Conservation (phyloP, 1,140 invertebrate species). For the Polypedilum pembai region DNA sequence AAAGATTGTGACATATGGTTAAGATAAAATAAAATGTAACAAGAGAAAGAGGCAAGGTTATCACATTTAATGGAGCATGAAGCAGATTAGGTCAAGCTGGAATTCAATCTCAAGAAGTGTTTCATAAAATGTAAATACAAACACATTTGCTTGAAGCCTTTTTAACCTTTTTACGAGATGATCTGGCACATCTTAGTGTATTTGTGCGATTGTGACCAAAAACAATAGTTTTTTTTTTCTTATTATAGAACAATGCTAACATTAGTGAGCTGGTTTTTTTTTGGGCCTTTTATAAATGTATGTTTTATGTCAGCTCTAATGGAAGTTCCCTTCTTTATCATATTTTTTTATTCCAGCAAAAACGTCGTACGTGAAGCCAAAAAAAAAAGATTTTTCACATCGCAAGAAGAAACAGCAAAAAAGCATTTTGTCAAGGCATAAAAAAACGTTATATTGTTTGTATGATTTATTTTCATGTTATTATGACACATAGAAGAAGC, state of each 20-base stretch:
- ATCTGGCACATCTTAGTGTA: neutral
- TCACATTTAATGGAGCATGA: neutral
- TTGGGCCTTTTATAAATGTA: neutral
- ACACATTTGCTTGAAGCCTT: neutral
- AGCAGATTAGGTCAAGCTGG: constrained; percentile 3
- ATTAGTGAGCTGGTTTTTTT: neutral
- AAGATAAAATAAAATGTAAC: neutral
- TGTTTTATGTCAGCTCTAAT: neutral
- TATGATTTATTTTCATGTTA: constrained; percentile 19
- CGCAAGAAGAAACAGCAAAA: neutral
- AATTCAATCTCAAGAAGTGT: neutral
- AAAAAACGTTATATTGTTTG: constrained; percentile 18
- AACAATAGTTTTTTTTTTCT: neutral
- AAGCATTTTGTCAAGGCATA: neutral
- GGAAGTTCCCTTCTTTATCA: neutral
- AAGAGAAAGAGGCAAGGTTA: neutral
- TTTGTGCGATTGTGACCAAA: constrained; percentile 16
- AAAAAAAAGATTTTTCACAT: neutral
- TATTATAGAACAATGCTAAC: constrained; percentile 4
- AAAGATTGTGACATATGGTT: neutral
- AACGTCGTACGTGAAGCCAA: too few relatives aligned
- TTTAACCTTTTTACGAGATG: constrained; percentile 12
- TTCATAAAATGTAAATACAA: too few relatives aligned
- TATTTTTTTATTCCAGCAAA: too few relatives aligned
- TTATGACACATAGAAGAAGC: neutral